Evolutionary conservation across 2,797 vertebrate genomes (phyloP).

Genomic region (Ataeniobius toweri): DNA sequence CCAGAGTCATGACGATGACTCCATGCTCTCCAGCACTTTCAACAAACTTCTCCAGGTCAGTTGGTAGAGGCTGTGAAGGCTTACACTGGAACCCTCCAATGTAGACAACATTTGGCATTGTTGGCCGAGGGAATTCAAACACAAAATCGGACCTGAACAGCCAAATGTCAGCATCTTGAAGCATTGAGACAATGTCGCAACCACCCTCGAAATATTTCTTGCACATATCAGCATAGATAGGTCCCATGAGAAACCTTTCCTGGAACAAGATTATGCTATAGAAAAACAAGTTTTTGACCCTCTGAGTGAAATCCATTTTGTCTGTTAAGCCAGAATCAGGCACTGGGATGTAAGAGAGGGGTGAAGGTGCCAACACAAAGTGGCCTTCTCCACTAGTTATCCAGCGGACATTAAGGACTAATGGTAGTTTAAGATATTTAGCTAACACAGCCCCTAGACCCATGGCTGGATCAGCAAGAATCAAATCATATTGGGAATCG

Average conservation of each 20-base stretch:
- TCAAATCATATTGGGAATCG: slow-evolving; percentile 67
- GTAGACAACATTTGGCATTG: slow-evolving; percentile 80
- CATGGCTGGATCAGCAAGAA: slow-evolving; percentile 73
- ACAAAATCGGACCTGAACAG: slow-evolving; percentile 80
- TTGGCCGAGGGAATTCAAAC: slow-evolving; percentile 79
- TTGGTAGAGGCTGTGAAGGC: slow-evolving; percentile 67
- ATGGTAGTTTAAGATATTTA: slow-evolving; percentile 71
- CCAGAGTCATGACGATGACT: slow-evolving; percentile 75
- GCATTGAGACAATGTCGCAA: slow-evolving; percentile 48
- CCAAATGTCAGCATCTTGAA: slow-evolving; percentile 44
- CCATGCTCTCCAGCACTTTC: slow-evolving; percentile 74
- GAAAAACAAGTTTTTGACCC: slow-evolving; percentile 70
- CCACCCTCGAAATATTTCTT: slow-evolving; percentile 28
- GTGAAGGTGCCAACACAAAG: slow-evolving; percentile 69
- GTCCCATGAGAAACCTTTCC: slow-evolving; percentile 50
- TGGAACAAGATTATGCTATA: slow-evolving; percentile 51
- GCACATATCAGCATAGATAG: slow-evolving; percentile 61
- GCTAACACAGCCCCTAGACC: slow-evolving; percentile 61
- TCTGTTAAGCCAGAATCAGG: slow-evolving; percentile 71
- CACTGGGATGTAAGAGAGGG: slow-evolving; percentile 73
- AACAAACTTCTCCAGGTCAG: slow-evolving; percentile 69
- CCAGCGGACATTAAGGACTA: slow-evolving; percentile 75
- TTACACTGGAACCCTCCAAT: slow-evolving; percentile 79
- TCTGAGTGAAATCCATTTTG: slow-evolving; percentile 73
- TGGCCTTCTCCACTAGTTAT: slow-evolving; percentile 71